Conservation (phyloP, 2,888 invertebrate genomes). For the Listrodromus nycthemerus region DNA sequence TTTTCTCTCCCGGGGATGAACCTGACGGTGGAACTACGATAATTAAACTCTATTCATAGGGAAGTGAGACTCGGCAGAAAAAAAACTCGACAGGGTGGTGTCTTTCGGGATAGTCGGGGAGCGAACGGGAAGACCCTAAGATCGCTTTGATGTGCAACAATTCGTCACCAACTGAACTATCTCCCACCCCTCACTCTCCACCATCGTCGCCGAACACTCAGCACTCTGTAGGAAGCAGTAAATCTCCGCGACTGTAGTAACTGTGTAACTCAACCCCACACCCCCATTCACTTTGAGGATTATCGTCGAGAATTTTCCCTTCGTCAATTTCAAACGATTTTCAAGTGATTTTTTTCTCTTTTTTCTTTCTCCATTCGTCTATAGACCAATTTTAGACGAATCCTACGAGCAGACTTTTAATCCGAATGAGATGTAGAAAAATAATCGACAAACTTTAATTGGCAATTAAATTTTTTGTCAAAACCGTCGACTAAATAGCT, state of each 20-base stretch:
- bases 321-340: conserved; percentile 50
- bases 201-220: conserved; percentile 8
- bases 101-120: conserved; percentile 52
- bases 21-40: conserved; percentile 50
- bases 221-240: conserved; percentile 42
- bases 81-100: conserved; percentile 18
- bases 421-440: conserved; percentile 19
- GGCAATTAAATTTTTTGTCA: conserved; percentile 4
- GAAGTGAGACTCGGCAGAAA: conserved; percentile 57
- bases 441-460: neutral
- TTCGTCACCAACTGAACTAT: conserved; percentile 54
- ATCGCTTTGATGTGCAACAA: conserved; percentile 60
- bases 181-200: conserved; percentile 3
- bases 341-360: neutral
- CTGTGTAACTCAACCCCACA: conserved; percentile 6
- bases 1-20: conserved; percentile 41
- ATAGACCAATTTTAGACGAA: neutral
- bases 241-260: conserved; percentile 37
- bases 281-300: conserved; percentile 61
- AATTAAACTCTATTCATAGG: conserved; percentile 62
- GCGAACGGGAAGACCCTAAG: conserved; percentile 56
- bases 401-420: conserved; percentile 22
- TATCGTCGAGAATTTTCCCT: conserved; percentile 49
- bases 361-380: conserved; percentile 7
- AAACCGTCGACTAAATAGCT: neutral